Conservation (phyloP, 1,140 invertebrate species). For the Epicauta chinensis region DNA sequence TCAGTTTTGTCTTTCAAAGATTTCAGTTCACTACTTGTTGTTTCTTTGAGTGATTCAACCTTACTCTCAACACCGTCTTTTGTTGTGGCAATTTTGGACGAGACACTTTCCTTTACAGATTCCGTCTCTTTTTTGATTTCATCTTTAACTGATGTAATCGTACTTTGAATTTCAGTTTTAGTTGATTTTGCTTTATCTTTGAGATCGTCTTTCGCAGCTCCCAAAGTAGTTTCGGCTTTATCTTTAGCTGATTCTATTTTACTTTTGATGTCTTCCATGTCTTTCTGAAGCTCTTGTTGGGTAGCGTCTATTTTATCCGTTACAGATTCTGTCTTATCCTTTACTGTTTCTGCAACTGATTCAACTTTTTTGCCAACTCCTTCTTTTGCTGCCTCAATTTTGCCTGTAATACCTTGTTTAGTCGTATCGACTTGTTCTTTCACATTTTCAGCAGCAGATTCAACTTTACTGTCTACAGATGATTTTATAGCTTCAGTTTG, state of each 20-base stretch:
- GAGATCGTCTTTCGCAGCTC: background rate
- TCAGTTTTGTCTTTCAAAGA: no score
- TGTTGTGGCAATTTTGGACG: background rate
- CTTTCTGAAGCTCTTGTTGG: no score
- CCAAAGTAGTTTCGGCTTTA: background rate
- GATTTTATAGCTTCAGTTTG: background rate
- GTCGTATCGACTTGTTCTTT: background rate
- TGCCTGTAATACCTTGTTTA: conserved; percentile 1
- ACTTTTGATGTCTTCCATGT: no score
- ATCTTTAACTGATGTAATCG: background rate
- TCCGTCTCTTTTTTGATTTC: background rate
- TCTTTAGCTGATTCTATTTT: no score
- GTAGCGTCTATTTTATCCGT: no score
- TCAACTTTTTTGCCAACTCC: no score
- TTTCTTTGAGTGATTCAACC: background rate
- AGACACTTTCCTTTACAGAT: background rate
- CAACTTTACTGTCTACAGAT: no score
- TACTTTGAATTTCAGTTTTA: background rate
- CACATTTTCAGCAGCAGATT: conserved; percentile 2
- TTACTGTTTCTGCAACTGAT: no score
- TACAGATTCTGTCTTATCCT: no score
- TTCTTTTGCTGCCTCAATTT: background rate
- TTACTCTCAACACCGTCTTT: background rate
- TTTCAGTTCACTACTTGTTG: background rate
- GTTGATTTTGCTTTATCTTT: background rate